Conservation (phyloP, 2,797 vertebrate species). For the Clarias pachynema region DNA sequence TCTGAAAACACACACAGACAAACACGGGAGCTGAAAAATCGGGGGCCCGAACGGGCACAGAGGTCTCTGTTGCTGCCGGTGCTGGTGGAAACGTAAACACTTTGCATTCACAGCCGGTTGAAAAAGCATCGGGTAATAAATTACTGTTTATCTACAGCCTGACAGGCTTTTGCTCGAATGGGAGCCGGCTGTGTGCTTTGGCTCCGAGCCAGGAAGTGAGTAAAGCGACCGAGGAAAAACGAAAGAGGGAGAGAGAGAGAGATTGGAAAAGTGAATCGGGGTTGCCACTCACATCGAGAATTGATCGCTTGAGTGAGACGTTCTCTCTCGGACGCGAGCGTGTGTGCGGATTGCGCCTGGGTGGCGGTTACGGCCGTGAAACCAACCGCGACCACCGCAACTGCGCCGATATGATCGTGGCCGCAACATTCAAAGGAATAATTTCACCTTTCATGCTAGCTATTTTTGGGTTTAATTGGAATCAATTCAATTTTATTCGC, state of each 20-base stretch:
- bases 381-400: background rate
- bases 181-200: constrained; percentile 54
- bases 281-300: background rate
- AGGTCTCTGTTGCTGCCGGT: constrained; percentile 57
- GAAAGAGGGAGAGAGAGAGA: background rate
- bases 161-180: constrained; percentile 55
- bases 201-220: constrained; percentile 24
- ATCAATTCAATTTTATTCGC: background rate
- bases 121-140: constrained; percentile 70
- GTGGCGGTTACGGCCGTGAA: background rate
- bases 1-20: constrained; percentile 13
- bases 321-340: background rate
- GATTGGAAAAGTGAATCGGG: constrained; percentile 18
- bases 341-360: background rate
- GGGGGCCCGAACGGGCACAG: constrained; percentile 12
- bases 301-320: background rate
- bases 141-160: constrained; percentile 64
- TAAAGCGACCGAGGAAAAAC: background rate
- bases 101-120: constrained; percentile 65
- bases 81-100: constrained; percentile 73
- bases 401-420: background rate
- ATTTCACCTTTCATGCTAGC: background rate
- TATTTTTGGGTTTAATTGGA: background rate
- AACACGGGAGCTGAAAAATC: constrained; percentile 2
- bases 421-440: background rate